A percentile compares a stretch with the other conserved stretches of the same genome.
Evolutionary conservation across 2,797 vertebrate genomes (phyloP).

Genomic region (Phrynocephalus vlangalii): DNA sequence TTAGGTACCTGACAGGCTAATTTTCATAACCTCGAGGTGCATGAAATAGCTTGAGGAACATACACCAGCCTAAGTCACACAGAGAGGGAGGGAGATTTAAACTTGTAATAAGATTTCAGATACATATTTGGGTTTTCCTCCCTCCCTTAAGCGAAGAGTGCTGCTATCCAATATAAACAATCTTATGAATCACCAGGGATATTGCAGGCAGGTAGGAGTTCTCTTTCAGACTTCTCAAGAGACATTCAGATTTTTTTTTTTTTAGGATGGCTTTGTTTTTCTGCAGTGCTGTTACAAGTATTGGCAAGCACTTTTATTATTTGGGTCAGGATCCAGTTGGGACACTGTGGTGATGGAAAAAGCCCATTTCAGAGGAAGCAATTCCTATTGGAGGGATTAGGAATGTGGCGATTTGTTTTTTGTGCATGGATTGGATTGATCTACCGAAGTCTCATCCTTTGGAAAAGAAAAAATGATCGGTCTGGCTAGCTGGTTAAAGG

Average conservation of each 20-base stretch:
- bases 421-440: too few species aligned
- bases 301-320: neutral
- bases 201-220: neutral
- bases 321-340: too few species aligned
- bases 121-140: conserved; percentile 4
- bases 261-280: neutral
- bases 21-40: neutral
- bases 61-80: neutral
- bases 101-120: conserved; percentile 1
- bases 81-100: neutral
- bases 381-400: too few species aligned
- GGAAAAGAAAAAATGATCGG: too few species aligned
- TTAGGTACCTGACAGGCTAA: conserved; percentile 15
- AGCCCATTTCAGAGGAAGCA: too few species aligned
- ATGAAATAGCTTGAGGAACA: neutral
- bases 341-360: too few species aligned
- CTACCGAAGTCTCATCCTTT: too few species aligned
- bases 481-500: too few species aligned
- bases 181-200: neutral
- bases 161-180: conserved; percentile 14
- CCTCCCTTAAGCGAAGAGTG: neutral
- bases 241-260: neutral
- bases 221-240: neutral
- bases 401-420: too few species aligned
- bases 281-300: neutral